Evolutionary conservation across 2,113 vertebrate species (phyloP).

Genomic region (Holacanthus passer): DNA sequence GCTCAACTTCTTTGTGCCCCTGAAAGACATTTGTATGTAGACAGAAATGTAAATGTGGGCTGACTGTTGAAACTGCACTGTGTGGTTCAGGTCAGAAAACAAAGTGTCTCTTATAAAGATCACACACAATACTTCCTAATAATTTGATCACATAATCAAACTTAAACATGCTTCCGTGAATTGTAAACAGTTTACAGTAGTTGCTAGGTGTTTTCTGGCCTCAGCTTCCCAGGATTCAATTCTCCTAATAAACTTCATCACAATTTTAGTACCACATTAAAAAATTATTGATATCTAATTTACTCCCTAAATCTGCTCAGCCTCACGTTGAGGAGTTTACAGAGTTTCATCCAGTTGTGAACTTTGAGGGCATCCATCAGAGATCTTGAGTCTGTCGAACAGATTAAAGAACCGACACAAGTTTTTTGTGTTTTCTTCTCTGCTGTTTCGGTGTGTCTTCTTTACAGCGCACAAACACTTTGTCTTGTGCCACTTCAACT

Average conservation of each 20-base stretch:
- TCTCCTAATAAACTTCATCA: background rate
- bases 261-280: background rate
- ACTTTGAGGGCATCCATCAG: background rate
- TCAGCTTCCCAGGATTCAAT: background rate
- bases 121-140: background rate
- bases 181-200: constrained; percentile 21
- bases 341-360: background rate
- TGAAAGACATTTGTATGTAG: constrained; percentile 2
- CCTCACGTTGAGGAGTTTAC: background rate
- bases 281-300: background rate
- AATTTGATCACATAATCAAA: constrained; percentile 1
- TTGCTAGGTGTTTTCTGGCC: background rate
- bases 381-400: constrained; percentile 11
- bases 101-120: background rate
- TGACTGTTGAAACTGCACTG: background rate
- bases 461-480: constrained; percentile 90
- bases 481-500: constrained; percentile 86
- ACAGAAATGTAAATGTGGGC: background rate
- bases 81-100: background rate
- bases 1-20: background rate
- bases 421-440: constrained; percentile 52
- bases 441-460: constrained; percentile 59
- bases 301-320: constrained; percentile 12
- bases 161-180: background rate
- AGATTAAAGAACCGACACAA: background rate